phyloP scores from a whole-genome alignment of 2,888 invertebrate genomes.

The Galerucella calmariensis region DNA sequence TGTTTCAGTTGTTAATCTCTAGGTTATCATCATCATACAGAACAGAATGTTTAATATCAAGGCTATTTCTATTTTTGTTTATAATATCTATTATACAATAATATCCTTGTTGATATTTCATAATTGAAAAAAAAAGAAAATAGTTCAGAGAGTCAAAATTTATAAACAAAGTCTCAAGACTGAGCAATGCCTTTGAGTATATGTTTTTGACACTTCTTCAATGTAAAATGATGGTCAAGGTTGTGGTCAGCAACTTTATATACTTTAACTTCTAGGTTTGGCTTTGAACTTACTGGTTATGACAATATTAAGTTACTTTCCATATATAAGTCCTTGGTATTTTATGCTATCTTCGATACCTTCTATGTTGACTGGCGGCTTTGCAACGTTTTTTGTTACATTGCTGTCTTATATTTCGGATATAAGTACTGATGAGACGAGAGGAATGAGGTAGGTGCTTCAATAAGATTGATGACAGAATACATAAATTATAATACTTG shows the following conservation, averaged over 20 bases:
- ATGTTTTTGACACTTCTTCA: no score
- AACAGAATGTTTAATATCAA: background rate
- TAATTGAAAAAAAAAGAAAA: no score
- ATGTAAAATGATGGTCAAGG: no score
- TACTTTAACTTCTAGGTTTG: slow-evolving; percentile 26
- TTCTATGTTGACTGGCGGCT: slow-evolving; percentile 70
- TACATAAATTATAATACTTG: no score
- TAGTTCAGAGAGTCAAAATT: no score
- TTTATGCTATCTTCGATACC: slow-evolving; percentile 70
- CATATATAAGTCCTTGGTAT: slow-evolving; percentile 56
- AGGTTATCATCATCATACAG: background rate
- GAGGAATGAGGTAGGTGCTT: slow-evolving; percentile 69
- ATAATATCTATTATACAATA: background rate
- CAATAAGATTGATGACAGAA: background rate
- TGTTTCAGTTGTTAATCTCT: background rate
- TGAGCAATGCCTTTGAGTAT: no score
- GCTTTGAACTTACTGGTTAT: slow-evolving; percentile 22
- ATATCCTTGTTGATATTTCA: background rate
- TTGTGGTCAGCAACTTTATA: no score
- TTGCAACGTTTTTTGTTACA: slow-evolving; percentile 71
- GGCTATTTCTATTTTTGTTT: background rate
- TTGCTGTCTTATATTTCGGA: slow-evolving; percentile 71
- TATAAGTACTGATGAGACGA: slow-evolving; percentile 69
- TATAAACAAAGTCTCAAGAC: no score
- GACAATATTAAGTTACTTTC: slow-evolving; percentile 30